Evolutionary conservation across 2,113 vertebrate genomes (phyloP).

Genomic region (Nibea coibor): DNA sequence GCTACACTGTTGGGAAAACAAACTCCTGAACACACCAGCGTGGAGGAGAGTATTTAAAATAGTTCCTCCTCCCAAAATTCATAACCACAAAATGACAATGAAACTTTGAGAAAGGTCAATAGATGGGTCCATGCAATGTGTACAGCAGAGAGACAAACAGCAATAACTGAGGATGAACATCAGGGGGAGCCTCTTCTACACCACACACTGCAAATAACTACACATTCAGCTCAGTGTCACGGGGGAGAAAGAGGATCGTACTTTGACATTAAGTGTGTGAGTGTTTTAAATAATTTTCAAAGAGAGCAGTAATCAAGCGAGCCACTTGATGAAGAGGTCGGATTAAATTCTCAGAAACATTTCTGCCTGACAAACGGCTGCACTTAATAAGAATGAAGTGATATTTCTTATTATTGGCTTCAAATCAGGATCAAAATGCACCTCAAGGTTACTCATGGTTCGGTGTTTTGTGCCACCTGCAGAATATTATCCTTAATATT

Average conservation of each 20-base stretch:
- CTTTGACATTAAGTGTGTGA: neutral
- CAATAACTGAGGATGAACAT: too few relatives aligned
- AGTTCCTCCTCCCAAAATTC: too few relatives aligned
- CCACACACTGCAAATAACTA: too few relatives aligned
- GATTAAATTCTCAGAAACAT: neutral
- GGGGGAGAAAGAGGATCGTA: too few relatives aligned
- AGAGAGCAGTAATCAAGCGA: constrained; percentile 15
- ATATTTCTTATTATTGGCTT: neutral
- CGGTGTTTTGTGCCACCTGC: neutral
- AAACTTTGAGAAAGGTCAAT: neutral
- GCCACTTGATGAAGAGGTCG: neutral
- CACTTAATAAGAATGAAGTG: neutral
- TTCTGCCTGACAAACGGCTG: neutral
- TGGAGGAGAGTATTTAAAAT: neutral
- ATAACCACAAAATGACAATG: neutral
- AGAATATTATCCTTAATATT: too few relatives aligned
- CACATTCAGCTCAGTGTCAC: too few relatives aligned
- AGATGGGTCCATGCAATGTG: neutral
- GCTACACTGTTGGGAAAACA: neutral
- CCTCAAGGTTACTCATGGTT: neutral
- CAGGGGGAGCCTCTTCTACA: too few relatives aligned
- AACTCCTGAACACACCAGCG: neutral
- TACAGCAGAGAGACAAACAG: too few relatives aligned
- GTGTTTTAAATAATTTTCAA: constrained; percentile 1
- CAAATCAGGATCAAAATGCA: neutral